These are phyloP conservation scores for Nothura maculosa DNA, from an alignment of 2,797 vertebrate genomes.

Conservation along the genomic window DNA sequence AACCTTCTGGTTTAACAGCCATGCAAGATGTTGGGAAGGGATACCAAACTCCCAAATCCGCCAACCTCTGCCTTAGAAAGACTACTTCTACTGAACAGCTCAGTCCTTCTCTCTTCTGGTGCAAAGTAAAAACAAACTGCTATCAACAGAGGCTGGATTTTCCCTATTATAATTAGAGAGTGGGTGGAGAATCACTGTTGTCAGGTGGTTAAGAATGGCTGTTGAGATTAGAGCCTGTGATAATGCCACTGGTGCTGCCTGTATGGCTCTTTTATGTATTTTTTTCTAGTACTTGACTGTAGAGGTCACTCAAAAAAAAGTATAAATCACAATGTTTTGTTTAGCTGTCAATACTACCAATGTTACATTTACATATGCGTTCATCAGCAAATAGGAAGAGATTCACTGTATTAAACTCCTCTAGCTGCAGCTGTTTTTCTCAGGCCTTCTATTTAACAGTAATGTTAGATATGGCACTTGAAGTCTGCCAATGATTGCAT, in stretches of 20 bases:
- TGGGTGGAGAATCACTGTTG: not conserved
- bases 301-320: not conserved
- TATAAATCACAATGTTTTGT: not conserved
- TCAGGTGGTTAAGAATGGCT: not conserved
- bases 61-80: not conserved
- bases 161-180: not conserved
- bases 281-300: not conserved
- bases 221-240: not conserved
- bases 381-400: not conserved
- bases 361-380: not conserved
- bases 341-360: not conserved
- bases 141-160: not conserved
- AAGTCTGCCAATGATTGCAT: not conserved
- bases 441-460: not conserved
- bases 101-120: fast-evolving
- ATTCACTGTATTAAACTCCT: not conserved
- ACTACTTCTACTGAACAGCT: fast-evolving
- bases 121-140: fast-evolving
- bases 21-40: fast-evolving
- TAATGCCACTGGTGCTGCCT: not conserved
- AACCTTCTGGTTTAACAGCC: not conserved
- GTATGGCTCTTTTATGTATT: not conserved
- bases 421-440: not conserved
- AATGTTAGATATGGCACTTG: not conserved
- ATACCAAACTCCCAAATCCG: not conserved